Base-by-base conservation (phyloP, 2,888 invertebrate genomes). In the Cheilosia variabilis region DNA sequence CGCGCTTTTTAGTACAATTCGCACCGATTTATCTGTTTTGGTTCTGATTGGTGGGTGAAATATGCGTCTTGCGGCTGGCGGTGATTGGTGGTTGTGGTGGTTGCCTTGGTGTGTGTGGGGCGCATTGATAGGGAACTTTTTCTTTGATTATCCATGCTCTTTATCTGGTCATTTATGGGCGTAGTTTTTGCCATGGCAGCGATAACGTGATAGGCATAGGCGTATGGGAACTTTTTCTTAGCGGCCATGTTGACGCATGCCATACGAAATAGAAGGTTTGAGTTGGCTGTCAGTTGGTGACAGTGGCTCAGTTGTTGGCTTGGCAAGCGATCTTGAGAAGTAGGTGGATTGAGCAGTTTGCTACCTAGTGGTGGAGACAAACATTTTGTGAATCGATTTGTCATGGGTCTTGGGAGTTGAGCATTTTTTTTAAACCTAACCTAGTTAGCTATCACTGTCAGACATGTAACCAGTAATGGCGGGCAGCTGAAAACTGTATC, bases 21-120 rank as follows among this genome's bases (percentile, higher is more conserved):
- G 77, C 86, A 86, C 77, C 81, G 86, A 86, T 86, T 86, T 86
- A 86, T 81, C 86, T 86, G 86, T 77, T 77, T 77, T 81, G 86
- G 57, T 72, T 86, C 68, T 86, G 86, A 86, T 86, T 86, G 86
- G 86, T 77, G 86, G 81, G 68, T 81, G 68, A 81, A 86, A 63
- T 81, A 86, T 45, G 45, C 86, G 76, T 80, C 75, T 72, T 66
- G 62, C 72, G 77, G 82, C 71, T 53, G 60, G 62, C 10, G 34
- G 55, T n/a, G 43, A 43, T 24, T 17, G 19, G 19, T 62, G n/a
- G 2, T 15, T 7, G 62, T 24, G 53, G 15, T 34, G 27, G 43
- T 9, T 24, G 41, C 6, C 7, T 72, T 19, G 10, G 62, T 15
- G 17, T 43, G 57, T 68, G 57, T 79, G n/a, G 62, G 41, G 17